Evolutionary conservation across 1,140 invertebrate genomes (phyloP).

Genomic region (Drosophila parabipectinata): DNA sequence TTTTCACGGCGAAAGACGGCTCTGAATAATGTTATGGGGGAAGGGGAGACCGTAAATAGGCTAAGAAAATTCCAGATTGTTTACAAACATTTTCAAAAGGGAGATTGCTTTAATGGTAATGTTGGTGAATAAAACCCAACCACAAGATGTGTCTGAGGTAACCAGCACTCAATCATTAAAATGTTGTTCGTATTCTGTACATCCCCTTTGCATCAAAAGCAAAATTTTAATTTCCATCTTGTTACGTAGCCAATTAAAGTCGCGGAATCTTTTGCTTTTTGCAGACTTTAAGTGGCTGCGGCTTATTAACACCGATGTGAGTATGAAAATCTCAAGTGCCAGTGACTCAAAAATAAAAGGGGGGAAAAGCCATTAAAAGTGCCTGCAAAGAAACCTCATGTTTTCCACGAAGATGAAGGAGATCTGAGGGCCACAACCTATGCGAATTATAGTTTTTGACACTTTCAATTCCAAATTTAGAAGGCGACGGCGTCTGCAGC

Average conservation of each 20-base stretch:
- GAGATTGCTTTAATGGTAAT: not conserved
- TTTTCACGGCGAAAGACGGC: conserved; percentile 31
- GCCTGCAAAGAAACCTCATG: conserved; percentile 29
- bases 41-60: not conserved
- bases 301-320: conserved; percentile 78
- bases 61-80: not conserved
- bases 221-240: conserved; percentile 34
- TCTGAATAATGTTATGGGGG: conserved; percentile 7
- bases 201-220: not conserved
- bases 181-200: not conserved
- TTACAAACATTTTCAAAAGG: not conserved
- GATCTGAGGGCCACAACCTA: conserved; percentile 13
- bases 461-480: conserved; percentile 74
- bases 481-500: conserved; percentile 57
- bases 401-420: conserved; percentile 20
- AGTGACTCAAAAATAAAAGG: not conserved
- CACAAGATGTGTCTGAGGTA: not conserved
- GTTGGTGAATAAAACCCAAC: not conserved
- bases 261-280: conserved; percentile 33
- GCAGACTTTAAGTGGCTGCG: conserved; percentile 74
- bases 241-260: conserved; percentile 55
- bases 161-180: not conserved
- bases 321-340: not conserved
- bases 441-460: conserved; percentile 67
- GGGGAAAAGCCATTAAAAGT: conserved; percentile 2